phyloP scores from a whole-genome alignment of 2,113 vertebrate genomes.

The Phaetusa simplex region DNA sequence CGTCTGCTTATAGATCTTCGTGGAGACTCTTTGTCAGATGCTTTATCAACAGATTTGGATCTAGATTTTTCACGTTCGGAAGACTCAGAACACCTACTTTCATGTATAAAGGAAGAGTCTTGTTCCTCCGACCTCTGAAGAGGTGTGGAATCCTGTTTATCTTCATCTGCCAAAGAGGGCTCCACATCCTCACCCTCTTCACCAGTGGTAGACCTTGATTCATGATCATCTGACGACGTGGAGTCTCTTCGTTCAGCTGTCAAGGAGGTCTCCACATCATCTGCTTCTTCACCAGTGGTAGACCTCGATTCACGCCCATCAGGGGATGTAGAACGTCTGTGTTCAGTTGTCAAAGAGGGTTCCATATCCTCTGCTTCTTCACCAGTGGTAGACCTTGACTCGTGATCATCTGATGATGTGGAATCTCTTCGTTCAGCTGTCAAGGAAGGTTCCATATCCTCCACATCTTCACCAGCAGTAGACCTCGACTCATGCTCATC shows the following conservation, averaged over 20 bases:
- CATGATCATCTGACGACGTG: slow-evolving; percentile 67
- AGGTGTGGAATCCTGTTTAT: slow-evolving; percentile 49
- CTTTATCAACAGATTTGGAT: slow-evolving; percentile 80
- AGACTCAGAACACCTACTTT: slow-evolving; percentile 43
- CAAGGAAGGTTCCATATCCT: slow-evolving; percentile 30
- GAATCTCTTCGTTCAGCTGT: slow-evolving; percentile 17
- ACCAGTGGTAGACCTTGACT: slow-evolving; percentile 36
- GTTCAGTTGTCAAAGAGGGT: slow-evolving; percentile 67
- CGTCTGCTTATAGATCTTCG: slow-evolving; percentile 69
- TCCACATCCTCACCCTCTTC: slow-evolving; percentile 30
- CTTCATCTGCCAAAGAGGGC: slow-evolving; percentile 70
- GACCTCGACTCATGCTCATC: slow-evolving; percentile 58
- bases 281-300: slow-evolving; percentile 42
- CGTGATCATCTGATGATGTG: background rate
- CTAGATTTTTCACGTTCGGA: slow-evolving; percentile 76
- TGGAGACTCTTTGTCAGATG: slow-evolving; percentile 52
- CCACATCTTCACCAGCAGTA: slow-evolving; percentile 39
- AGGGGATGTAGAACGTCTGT: slow-evolving; percentile 70
- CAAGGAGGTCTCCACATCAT: slow-evolving; percentile 27
- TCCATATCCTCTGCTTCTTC: slow-evolving; percentile 33
- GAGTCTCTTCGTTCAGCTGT: slow-evolving; percentile 48
- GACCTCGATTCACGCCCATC: slow-evolving; percentile 62
- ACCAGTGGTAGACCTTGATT: slow-evolving; percentile 25
- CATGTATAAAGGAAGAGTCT: slow-evolving; percentile 31
- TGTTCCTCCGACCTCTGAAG: slow-evolving; percentile 25